Base-by-base conservation (phyloP, 1,140 invertebrate genomes). In the Anagrus nilaparvatae region DNA sequence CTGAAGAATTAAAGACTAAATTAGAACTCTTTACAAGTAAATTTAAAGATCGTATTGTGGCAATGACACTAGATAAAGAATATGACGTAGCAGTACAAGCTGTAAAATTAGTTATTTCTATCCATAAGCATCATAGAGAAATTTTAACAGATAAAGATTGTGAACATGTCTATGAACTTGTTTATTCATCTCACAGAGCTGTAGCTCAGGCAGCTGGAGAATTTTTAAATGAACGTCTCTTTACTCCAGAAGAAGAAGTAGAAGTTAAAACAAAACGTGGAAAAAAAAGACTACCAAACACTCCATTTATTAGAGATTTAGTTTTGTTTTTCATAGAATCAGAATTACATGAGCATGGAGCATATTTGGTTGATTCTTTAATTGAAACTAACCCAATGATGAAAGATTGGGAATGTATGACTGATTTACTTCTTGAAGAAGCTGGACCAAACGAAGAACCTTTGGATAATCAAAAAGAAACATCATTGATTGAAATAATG, bases 391-490 rank as follows among this genome's bases (percentile, higher is more conserved):
- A 97, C 71, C 81, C 85, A 14, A 98, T 99, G 93, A 93, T 99
- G 78, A 97, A 94, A 66, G 97, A 99, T 68, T 99, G 96, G 95
- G 91, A 97, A 61, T 97, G 93, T 59, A 99, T 99, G 95, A 97
- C 92, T 0, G 95, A 98, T 70, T 70, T 99, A 40, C 62, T 99
- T 36, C 64, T 99, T 6, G 93, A 97, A 65, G 95, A 98, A 57
- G 83, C 92, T 5, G 90, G 90, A 4, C 78, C 81, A 10, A 80
- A 80, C 40, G 93, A 97, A 67, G 93, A 97, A 70, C 74, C 85
- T 2, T 68, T 95, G 14, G 88, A 93, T 67, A 91, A 94, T 65
- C 72, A 84, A 42, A 78, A 80, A 58, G 96, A 99, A 67, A 90
- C 89, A 0, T 92, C 87, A 51, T 71, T 99, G 3, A 98, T 99